These are phyloP conservation scores for Micromesistius poutassou DNA, from an alignment of 2,797 vertebrate species.

Conservation along the genomic window DNA sequence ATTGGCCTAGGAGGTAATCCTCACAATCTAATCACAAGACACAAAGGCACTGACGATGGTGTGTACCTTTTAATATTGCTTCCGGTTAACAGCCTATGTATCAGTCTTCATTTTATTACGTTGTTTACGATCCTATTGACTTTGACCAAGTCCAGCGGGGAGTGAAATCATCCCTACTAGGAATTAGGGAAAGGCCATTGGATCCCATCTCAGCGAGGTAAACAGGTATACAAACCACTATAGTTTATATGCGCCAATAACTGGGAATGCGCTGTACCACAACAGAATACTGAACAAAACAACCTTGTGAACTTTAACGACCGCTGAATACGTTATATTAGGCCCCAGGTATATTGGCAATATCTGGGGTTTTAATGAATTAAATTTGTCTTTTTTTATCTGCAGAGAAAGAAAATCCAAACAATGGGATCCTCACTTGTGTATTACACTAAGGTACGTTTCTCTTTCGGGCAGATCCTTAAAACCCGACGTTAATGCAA, in stretches of 20 bases:
- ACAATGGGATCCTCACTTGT: too few species aligned
- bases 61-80: conserved; percentile 2
- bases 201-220: too few species aligned
- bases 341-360: background rate
- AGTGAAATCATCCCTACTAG: too few species aligned
- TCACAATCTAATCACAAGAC: background rate
- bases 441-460: too few species aligned
- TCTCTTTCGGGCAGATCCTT: too few species aligned
- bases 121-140: background rate
- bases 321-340: background rate
- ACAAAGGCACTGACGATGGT: background rate
- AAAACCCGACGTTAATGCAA: too few species aligned
- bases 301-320: background rate
- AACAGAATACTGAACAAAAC: background rate
- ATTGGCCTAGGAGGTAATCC: background rate
- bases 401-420: too few species aligned
- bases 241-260: background rate
- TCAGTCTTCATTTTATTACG: background rate
- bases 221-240: background rate
- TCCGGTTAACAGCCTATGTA: conserved; percentile 9
- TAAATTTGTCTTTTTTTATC: background rate
- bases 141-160: background rate
- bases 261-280: background rate
- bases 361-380: background rate
- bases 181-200: too few species aligned